Conservation (phyloP, 2,888 invertebrate species). For the Ichneumoninae sp. region DNA sequence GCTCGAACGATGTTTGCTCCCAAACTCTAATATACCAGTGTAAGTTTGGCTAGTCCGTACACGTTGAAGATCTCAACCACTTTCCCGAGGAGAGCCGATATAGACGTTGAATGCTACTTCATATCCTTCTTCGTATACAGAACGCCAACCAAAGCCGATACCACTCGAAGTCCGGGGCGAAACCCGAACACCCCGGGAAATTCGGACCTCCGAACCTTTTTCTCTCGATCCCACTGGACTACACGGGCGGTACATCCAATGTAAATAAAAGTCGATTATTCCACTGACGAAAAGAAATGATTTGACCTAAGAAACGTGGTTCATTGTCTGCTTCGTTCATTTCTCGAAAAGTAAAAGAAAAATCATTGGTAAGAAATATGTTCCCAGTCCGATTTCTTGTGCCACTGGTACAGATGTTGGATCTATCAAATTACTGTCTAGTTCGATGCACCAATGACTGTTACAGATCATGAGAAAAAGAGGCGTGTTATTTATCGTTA, state of each 20-base stretch:
- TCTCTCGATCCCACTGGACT: conserved; percentile 4
- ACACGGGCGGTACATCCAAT: background rate
- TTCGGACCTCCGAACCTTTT: conserved; percentile 30
- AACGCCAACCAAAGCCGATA: conserved; percentile 29
- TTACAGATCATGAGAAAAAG: conserved; percentile 5
- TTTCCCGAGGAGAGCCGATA: conserved; percentile 35
- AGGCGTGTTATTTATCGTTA: conserved; percentile 1
- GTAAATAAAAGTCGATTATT: conserved; percentile 32
- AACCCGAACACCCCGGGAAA: conserved; percentile 26
- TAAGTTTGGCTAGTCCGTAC: conserved; percentile 60
- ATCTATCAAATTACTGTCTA: conserved; percentile 20
- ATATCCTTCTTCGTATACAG: conserved; percentile 6
- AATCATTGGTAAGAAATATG: background rate
- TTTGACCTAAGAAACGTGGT: background rate
- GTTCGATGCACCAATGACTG: background rate
- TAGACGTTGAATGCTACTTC: conserved; percentile 16
- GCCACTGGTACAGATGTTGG: background rate
- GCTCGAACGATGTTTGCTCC: conserved; percentile 58
- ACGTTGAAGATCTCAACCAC: conserved; percentile 55
- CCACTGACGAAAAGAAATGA: background rate
- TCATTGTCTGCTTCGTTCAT: background rate
- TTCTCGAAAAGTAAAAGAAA: background rate
- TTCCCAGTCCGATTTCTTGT: background rate
- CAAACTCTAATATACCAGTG: conserved; percentile 61
- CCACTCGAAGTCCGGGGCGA: conserved; percentile 6